These are phyloP conservation scores for Salarias fasciatus DNA, from an alignment of 2,797 vertebrate genomes.

Conservation along the genomic window DNA sequence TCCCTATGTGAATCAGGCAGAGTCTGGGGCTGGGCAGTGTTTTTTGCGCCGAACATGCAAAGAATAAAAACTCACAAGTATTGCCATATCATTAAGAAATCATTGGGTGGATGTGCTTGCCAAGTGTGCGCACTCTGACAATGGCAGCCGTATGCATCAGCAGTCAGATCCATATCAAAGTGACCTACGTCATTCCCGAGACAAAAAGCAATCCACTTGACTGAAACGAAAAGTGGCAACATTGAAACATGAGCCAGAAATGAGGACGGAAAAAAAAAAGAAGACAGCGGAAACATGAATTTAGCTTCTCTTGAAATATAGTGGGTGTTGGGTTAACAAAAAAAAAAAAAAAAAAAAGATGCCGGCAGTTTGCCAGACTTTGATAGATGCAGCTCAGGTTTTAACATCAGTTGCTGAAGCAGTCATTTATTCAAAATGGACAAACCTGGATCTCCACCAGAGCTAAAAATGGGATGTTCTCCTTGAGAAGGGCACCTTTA, in stretches of 20 bases:
- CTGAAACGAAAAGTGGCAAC: conserved; percentile 53
- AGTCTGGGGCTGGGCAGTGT: too few relatives aligned
- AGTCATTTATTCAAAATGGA: conserved; percentile 69
- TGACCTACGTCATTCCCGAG: conserved; percentile 33
- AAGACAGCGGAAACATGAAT: conserved; percentile 31
- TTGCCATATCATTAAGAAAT: conserved; percentile 63
- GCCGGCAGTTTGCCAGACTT: conserved; percentile 67
- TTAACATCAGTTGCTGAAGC: conserved; percentile 67
- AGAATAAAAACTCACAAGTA: conserved; percentile 26
- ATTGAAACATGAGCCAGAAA: conserved; percentile 37
- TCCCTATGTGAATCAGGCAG: background rate
- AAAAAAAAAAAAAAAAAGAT: conserved; percentile 31
- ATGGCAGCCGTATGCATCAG: conserved; percentile 47
- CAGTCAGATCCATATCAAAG: conserved; percentile 63
- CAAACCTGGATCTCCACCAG: conserved; percentile 67
- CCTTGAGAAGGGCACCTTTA: conserved; percentile 72
- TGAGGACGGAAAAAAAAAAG: conserved; percentile 4
- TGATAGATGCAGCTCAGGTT: conserved; percentile 72
- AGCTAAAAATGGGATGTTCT: conserved; percentile 54
- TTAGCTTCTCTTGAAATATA: conserved; percentile 54
- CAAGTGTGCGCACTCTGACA: conserved; percentile 58
- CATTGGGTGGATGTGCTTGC: conserved; percentile 36
- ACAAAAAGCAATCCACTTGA: conserved; percentile 44
- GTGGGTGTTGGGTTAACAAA: conserved; percentile 61
- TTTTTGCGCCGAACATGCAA: too few relatives aligned